Evolutionary conservation across 2,797 vertebrate genomes (phyloP).

Genomic region (Coreius guichenoti): DNA sequence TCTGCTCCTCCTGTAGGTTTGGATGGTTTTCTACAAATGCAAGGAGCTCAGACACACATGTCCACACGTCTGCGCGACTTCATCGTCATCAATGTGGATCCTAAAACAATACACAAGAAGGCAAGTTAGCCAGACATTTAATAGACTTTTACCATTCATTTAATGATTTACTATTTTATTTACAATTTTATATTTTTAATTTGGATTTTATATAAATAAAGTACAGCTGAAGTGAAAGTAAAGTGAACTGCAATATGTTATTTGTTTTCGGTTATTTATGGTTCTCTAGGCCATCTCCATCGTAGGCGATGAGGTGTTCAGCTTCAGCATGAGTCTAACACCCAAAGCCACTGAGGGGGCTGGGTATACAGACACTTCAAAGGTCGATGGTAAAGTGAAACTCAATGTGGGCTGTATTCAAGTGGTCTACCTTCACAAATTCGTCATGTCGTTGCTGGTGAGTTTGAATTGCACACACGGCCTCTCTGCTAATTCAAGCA

Average conservation of each 20-base stretch:
- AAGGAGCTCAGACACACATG: slow-evolving; percentile 82
- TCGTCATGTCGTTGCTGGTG: slow-evolving; percentile 93
- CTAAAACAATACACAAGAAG: slow-evolving; percentile 89
- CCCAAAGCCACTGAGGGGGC: slow-evolving; percentile 88
- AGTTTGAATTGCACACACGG: slow-evolving; percentile 62
- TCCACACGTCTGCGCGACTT: slow-evolving; percentile 89
- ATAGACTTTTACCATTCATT: background rate
- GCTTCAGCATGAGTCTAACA: slow-evolving; percentile 88
- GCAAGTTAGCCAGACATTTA: slow-evolving; percentile 68
- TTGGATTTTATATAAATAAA: background rate
- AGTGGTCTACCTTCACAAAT: slow-evolving; percentile 93
- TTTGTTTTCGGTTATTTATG: background rate
- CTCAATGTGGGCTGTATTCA: slow-evolving; percentile 94
- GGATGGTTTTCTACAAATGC: slow-evolving; percentile 82
- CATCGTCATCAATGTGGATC: slow-evolving; percentile 85
- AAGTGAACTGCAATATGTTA: background rate
- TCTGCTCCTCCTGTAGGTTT: slow-evolving; percentile 77
- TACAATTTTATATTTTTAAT: background rate
- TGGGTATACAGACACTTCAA: slow-evolving; percentile 86
- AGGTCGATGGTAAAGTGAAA: slow-evolving; percentile 87
- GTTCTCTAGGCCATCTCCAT: slow-evolving; percentile 88
- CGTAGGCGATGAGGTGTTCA: slow-evolving; percentile 93
- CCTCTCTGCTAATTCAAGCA: background rate
- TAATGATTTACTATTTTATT: background rate
- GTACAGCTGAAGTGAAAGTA: background rate